These are phyloP conservation scores for Atta texana DNA, from an alignment of 1,140 invertebrate species.

Conservation along the genomic window DNA sequence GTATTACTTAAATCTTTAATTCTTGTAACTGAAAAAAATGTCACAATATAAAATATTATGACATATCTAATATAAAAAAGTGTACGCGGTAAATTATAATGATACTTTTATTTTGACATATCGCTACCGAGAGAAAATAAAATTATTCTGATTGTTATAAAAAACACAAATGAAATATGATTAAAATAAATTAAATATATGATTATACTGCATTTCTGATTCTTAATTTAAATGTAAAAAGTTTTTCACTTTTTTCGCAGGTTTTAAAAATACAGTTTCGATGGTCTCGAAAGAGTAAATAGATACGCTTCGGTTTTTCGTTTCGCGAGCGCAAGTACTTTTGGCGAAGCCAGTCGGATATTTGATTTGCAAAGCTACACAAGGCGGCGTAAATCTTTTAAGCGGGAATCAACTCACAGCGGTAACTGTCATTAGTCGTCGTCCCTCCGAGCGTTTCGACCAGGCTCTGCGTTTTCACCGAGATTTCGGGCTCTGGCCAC, in stretches of 20 bases:
- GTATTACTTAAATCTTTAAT: background rate
- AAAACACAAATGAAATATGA: background rate
- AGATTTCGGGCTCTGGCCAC: slow-evolving; percentile 59
- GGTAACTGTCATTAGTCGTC: slow-evolving; percentile 61
- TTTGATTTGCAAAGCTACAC: slow-evolving; percentile 60
- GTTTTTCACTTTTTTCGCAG: too few species aligned
- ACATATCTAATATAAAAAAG: background rate
- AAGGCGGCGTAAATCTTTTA: slow-evolving; percentile 59
- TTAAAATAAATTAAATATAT: too few species aligned
- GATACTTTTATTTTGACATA: background rate
- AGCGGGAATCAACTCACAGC: slow-evolving; percentile 58
- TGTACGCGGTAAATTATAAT: background rate
- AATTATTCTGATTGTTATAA: background rate
- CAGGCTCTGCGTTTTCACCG: slow-evolving; percentile 54
- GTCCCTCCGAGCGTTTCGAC: slow-evolving; percentile 28
- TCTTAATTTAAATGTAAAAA: background rate
- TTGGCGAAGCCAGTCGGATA: slow-evolving; percentile 33
- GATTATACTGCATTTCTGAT: background rate
- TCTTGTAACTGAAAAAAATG: background rate
- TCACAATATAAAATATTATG: background rate
- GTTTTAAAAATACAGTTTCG: background rate
- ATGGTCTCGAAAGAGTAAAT: background rate
- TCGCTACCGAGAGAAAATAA: background rate
- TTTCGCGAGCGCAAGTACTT: slow-evolving; percentile 19
- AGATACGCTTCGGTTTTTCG: slow-evolving; percentile 26